Conservation (phyloP, 1,140 invertebrate species). For the Anagrus nilaparvatae region DNA sequence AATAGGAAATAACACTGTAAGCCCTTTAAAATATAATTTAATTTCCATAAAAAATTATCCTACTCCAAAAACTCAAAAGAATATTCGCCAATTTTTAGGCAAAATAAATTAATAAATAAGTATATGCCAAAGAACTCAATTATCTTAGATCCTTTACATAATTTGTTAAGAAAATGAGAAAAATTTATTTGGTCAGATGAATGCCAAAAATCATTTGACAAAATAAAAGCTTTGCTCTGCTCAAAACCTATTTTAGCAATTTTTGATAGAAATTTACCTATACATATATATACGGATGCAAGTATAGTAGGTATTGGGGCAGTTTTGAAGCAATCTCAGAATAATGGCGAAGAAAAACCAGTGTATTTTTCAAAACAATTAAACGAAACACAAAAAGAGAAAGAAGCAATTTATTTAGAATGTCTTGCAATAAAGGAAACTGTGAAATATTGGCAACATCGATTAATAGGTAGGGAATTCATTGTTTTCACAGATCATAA, state of each 20-base stretch:
- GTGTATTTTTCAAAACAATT: constrained; percentile 9
- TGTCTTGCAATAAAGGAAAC: constrained; percentile 2
- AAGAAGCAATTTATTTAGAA: constrained; percentile 3
- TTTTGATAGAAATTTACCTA: constrained; percentile 15
- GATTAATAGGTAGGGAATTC: constrained; percentile 10
- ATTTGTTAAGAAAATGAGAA: constrained; percentile 14
- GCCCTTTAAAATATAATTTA: constrained; percentile 16
- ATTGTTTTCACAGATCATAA: constrained; percentile 15
- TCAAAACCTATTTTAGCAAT: constrained; percentile 14
- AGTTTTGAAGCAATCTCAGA: constrained; percentile 16
- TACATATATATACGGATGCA: constrained; percentile 19
- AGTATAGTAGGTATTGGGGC: constrained; percentile 17
- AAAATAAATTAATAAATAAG: constrained; percentile 6
- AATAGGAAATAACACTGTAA: constrained; percentile 2
- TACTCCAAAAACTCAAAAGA: neutral
- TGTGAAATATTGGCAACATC: constrained; percentile 7
- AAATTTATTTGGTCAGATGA: constrained; percentile 13
- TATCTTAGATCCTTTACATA: constrained; percentile 12
- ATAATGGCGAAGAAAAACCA: constrained; percentile 11
- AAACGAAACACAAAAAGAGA: constrained; percentile 7
- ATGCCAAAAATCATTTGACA: constrained; percentile 11
- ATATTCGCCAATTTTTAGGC: constrained; percentile 4
- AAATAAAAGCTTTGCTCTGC: constrained; percentile 12
- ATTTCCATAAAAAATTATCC: constrained; percentile 15
- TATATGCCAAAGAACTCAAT: constrained; percentile 13